Conservation (phyloP, 30 jellyfish, hydroid and myxozoan genomes). For the Nemopilema nomurai region DNA sequence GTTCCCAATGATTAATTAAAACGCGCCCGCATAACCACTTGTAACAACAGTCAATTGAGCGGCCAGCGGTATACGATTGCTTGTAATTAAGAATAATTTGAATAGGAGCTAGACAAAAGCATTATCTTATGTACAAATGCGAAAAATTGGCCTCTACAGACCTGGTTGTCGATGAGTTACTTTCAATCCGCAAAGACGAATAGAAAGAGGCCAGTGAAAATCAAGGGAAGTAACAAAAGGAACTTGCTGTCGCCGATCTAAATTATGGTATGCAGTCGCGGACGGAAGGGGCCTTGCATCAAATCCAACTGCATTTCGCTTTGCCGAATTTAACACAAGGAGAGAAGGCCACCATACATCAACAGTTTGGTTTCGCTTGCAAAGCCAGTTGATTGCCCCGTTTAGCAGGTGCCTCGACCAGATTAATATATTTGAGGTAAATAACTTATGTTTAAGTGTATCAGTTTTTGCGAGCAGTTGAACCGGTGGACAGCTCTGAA, state of each 20-base stretch:
- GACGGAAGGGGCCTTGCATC: slow-evolving; percentile 43
- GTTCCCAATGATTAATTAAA: slow-evolving; percentile 79
- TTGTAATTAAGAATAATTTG: slow-evolving; percentile 79
- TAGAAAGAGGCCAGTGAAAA: slow-evolving; percentile 22
- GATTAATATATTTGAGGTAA: slow-evolving; percentile 41
- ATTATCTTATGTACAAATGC: slow-evolving; percentile 80
- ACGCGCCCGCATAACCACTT: slow-evolving; percentile 86
- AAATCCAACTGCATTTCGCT: slow-evolving; percentile 7
- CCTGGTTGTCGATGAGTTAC: slow-evolving; percentile 10
- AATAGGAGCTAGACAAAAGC: slow-evolving; percentile 89
- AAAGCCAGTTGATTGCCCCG: slow-evolving; percentile 59
- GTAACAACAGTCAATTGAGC: slow-evolving; percentile 8
- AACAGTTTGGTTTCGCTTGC: slow-evolving; percentile 48
- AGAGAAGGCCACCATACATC: slow-evolving; percentile 26
- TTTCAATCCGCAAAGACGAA: slow-evolving; percentile 16
- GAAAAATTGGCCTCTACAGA: slow-evolving; percentile 78
- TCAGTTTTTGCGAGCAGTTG: slow-evolving; percentile 13
- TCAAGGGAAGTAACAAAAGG: background rate
- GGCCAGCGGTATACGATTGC: slow-evolving; percentile 87
- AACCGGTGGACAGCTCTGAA: background rate
- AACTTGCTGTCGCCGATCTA: slow-evolving; percentile 12
- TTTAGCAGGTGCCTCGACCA: slow-evolving; percentile 62
- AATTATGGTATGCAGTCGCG: slow-evolving; percentile 25
- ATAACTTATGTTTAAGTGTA: slow-evolving; percentile 46
- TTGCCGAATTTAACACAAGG: slow-evolving; percentile 1